Percentiles rank a stretch among this genome's conserved stretches.
These are phyloP conservation scores for Chloroclysta siterata DNA, from an alignment of 2,888 invertebrate genomes.

Conservation along the genomic window DNA sequence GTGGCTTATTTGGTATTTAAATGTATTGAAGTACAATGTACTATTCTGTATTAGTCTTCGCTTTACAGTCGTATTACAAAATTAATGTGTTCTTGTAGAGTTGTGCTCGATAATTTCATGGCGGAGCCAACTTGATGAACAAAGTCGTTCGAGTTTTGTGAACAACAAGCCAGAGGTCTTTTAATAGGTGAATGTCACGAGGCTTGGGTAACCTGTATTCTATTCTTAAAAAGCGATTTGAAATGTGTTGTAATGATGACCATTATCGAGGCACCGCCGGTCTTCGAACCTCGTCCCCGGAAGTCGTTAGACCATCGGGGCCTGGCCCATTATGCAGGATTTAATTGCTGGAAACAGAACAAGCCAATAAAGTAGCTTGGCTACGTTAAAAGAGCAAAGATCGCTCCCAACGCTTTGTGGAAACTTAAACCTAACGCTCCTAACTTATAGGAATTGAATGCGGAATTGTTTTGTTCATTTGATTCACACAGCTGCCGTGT, in stretches of 20 bases:
- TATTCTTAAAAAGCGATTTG: conserved; percentile 13
- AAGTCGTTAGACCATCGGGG: conserved; percentile 63
- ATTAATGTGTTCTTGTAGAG: neutral
- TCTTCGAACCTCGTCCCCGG: conserved; percentile 59
- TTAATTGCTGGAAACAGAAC: conserved; percentile 60
- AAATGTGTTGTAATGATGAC: conserved; percentile 41
- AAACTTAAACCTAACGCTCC: conserved; percentile 38
- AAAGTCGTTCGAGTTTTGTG: neutral
- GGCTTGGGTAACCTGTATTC: conserved; percentile 8
- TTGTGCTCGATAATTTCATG: too few relatives aligned
- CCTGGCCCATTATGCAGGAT: conserved; percentile 64
- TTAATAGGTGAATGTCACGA: conserved; percentile 41
- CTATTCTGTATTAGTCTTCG: neutral
- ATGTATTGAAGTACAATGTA: neutral
- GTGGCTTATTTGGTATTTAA: conserved; percentile 11
- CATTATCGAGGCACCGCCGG: conserved; percentile 51
- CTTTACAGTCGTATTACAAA: neutral
- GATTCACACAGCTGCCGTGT: conserved; percentile 32
- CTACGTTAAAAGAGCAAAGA: conserved; percentile 39
- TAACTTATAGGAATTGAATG: conserved; percentile 33
- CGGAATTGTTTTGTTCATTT: conserved; percentile 35
- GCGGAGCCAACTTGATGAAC: too few relatives aligned
- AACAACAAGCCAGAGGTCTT: conserved; percentile 7
- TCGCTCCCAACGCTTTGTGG: conserved; percentile 27
- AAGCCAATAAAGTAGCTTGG: conserved; percentile 45